Evolutionary conservation across 2,888 invertebrate species (phyloP), one percentile per base, ranked within the genome.

Genomic region (Lepidocyrtinus sp.): DNA sequence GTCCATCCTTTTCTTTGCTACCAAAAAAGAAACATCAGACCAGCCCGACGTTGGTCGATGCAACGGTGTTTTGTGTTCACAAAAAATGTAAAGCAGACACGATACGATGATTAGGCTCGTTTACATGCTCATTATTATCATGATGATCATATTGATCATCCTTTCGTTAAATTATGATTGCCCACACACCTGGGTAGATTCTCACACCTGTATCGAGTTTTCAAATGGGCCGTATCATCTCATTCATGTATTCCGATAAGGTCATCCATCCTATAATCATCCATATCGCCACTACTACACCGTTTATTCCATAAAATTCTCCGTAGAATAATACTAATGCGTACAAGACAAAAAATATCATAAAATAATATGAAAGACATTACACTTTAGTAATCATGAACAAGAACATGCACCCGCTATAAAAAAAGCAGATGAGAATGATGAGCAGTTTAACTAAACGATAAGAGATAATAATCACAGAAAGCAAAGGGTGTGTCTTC

Each of bases 161-260:
- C n/a, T n/a, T 26, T 2, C 25, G 50, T 50, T 50, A 50, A 24
- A 69, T 25, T 69, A 25, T 17, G 55, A 50, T 24, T 69, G 69
- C 55, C 70, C 21, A 75, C 69, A 59, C 76, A 76, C 70, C 76
- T 76, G 76, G 76, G 71, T 27, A 64, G 15, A 59, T 70, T 76
- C 76, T 76, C 76, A 76, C 76, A 76, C 76, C 75, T 75, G 75
- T 75, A 75, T 50, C 50, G 17, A 50, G 50, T 50, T 50, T 36
- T 50, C 12, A 50, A 50, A 50, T 50, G 15, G 50, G 50, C 12
- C 12, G 50, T 17, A 50, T 50, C n/a, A n/a, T n/a, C n/a, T n/a
- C n/a, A n/a, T n/a, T n/a, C n/a, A n/a, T n/a, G n/a, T 50, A 50
- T 50, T 50, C 50, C 50, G 17, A 50, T 50, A 50, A 12, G 50